Percentiles rank a stretch among this genome's conserved stretches.
These are phyloP conservation scores for Upupa epops DNA, from an alignment of 2,113 vertebrate species.

Conservation along the genomic window DNA sequence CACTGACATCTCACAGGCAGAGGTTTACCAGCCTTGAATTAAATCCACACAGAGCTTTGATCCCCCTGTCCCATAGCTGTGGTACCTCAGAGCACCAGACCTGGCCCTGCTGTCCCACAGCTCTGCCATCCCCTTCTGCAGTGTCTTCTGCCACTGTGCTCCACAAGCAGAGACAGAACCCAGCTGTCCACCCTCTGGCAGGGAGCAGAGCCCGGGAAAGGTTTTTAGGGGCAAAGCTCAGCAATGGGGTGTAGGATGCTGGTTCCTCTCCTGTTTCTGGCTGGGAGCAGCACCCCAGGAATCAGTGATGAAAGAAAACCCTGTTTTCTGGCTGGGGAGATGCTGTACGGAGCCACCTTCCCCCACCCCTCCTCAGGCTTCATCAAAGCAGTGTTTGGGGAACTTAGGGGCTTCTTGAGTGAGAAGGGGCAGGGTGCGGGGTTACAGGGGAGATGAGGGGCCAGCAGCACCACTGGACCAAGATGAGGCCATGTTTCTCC, in stretches of 20 bases:
- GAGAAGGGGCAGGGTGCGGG: neutral
- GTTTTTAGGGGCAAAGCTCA: neutral
- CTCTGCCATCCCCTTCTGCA: neutral
- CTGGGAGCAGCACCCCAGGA: neutral
- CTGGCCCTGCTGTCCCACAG: neutral
- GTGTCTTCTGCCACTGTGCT: accelerated
- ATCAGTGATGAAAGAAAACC: neutral
- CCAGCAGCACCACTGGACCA: neutral
- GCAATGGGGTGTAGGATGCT: accelerated
- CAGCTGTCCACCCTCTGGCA: accelerated
- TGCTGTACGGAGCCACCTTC: neutral
- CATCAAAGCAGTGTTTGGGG: neutral
- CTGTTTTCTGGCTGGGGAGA: accelerated
- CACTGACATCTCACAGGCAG: neutral
- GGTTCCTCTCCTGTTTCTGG: neutral
- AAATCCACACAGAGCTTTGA: neutral
- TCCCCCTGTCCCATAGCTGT: neutral
- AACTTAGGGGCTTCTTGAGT: neutral
- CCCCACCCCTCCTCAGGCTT: neutral
- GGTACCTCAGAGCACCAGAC: neutral
- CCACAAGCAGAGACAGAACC: neutral
- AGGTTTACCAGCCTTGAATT: neutral
- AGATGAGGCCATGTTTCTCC: neutral
- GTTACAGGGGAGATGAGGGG: too few relatives aligned
- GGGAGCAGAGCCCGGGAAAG: neutral